Evolutionary conservation across 1,140 invertebrate species (phyloP), one percentile per base, ranked within the genome.

Genomic region (Drosophila ficusphila): DNA sequence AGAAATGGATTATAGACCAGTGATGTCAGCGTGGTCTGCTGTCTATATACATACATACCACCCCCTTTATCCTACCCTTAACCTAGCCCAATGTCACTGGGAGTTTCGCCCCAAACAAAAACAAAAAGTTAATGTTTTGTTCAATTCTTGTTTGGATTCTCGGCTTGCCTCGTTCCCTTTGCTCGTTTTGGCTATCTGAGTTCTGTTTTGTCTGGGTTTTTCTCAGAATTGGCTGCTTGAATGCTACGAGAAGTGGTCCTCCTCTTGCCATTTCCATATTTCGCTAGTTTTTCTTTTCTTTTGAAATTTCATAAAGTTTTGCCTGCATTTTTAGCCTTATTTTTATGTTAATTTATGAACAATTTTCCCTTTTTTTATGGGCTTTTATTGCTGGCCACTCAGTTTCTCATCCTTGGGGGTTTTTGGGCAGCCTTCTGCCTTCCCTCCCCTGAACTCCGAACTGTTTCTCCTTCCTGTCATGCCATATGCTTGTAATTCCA

Each of bases 321-420:
- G 21, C 21, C 9, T 61, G 14, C 14, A 53, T 38, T 34, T 31
- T 34, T 25, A 9, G 16, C 31, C 44, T 1, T 29, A 42, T 77
- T 77, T 77, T 44, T 47, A 71, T 77, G 67, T 76, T 76, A 76
- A 76, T 76, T 76, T 75, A 75, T 75, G 71, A 48, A 51, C 27
- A 52, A 56, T 33, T 57, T 71, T 51, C 60, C 49, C 23, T 31
- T 60, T 54, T 54, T 60, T 60, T 75, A 49, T 53, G 39, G 39
- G 3, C 29, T 34, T 54, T 74, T 46, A 51, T 57, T 31, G 58
- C 33, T 18, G 25, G 29, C 48, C 71, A 76, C 52, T 75, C 47
- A 73, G 65, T 74, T 39, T 23, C 42, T 31, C 39, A 19, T 2
- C 27, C 46, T 12, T 25, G 34, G 8, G 16, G 11, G 41, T 12